A percentile compares a stretch with the other conserved stretches of the same genome.
These are phyloP conservation scores for Coelopa frigida DNA, from an alignment of 1,140 invertebrate genomes.

Conservation along the genomic window DNA sequence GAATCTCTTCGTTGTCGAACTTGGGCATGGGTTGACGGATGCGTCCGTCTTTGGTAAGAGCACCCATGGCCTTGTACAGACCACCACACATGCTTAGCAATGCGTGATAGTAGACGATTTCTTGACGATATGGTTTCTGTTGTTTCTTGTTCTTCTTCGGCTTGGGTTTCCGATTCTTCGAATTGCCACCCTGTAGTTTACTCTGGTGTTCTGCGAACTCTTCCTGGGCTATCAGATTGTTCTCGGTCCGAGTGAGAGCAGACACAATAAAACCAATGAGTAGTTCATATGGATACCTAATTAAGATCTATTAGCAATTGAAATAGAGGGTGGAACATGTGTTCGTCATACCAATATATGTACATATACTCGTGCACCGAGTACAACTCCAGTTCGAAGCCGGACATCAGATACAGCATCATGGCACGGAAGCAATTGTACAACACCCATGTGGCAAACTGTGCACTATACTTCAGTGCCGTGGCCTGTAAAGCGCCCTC, in stretches of 20 bases:
- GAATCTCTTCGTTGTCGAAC: conserved; percentile 89
- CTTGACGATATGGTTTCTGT: conserved; percentile 67
- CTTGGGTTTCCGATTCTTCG: conserved; percentile 59
- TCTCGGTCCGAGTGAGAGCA: conserved; percentile 81
- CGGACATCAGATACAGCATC: conserved; percentile 89
- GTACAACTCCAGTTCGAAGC: conserved; percentile 93
- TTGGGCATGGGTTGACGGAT: conserved; percentile 71
- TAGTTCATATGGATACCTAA: conserved; percentile 89
- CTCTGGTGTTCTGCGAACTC: conserved; percentile 50
- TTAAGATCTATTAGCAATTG: conserved; percentile 20
- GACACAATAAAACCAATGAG: conserved; percentile 90
- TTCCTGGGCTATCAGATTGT: conserved; percentile 72
- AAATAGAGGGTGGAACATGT: conserved; percentile 1
- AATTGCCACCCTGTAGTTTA: conserved; percentile 48
- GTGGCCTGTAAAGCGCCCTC: conserved; percentile 33
- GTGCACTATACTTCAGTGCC: conserved; percentile 63
- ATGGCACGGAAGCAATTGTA: conserved; percentile 95
- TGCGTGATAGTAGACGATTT: conserved; percentile 81
- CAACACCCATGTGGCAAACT: conserved; percentile 92
- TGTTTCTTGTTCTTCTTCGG: conserved; percentile 64
- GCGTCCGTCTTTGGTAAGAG: conserved; percentile 52
- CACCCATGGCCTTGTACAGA: conserved; percentile 69
- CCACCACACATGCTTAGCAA: conserved; percentile 90
- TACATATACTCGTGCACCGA: conserved; percentile 95
- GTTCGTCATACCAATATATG: conserved; percentile 73